phyloP scores from a whole-genome alignment of 2,888 invertebrate genomes.

The Aspidiotus destructor region DNA sequence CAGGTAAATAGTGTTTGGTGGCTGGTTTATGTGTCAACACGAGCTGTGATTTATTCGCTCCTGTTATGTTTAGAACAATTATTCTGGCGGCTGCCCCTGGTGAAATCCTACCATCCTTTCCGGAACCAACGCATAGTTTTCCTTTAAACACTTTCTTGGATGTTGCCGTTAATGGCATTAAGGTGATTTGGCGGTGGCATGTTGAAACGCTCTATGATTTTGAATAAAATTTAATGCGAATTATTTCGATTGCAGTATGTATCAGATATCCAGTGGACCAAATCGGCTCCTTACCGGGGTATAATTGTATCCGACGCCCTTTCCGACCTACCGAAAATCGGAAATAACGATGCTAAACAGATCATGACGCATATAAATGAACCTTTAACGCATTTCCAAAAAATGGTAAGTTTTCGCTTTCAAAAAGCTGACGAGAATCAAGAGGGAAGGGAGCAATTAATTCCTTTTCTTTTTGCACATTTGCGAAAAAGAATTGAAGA shows the following conservation, averaged over 20 bases:
- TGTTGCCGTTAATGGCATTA: constrained; percentile 52
- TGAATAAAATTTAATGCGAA: not conserved
- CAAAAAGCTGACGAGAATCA: too few relatives aligned
- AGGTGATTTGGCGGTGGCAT: constrained; percentile 40
- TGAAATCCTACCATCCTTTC: constrained; percentile 60
- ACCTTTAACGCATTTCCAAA: constrained; percentile 64
- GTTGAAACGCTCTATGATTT: not conserved
- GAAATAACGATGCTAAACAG: constrained; percentile 53
- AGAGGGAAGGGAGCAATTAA: too few relatives aligned
- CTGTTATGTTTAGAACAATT: constrained; percentile 48
- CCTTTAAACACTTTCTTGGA: constrained; percentile 54
- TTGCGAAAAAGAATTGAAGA: too few relatives aligned
- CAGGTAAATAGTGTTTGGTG: constrained; percentile 43
- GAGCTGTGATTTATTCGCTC: not conserved
- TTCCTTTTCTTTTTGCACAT: too few relatives aligned
- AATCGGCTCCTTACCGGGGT: constrained; percentile 64
- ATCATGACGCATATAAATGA: constrained; percentile 51
- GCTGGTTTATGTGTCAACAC: not conserved
- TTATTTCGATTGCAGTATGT: constrained; percentile 40
- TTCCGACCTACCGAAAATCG: constrained; percentile 67
- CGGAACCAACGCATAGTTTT: constrained; percentile 71
- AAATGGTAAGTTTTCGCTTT: constrained; percentile 29
- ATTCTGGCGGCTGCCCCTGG: constrained; percentile 76
- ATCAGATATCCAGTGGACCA: constrained; percentile 52
- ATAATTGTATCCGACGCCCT: constrained; percentile 73